phyloP scores from a whole-genome alignment of 2,888 invertebrate genomes.

The Eupithecia dodoneata region DNA sequence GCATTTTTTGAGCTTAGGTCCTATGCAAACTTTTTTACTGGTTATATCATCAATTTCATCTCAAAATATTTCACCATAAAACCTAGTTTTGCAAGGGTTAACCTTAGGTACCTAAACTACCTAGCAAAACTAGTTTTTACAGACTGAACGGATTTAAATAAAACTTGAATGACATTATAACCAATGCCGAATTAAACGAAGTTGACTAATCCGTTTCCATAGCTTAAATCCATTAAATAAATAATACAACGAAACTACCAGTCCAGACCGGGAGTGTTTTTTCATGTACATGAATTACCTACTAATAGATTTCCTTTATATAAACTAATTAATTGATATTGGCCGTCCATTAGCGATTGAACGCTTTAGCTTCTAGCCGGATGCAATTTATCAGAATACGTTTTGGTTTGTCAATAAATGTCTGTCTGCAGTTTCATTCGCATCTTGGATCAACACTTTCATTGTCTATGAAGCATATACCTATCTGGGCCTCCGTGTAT shows the following conservation, averaged over 20 bases:
- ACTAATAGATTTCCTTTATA: slow-evolving; percentile 38
- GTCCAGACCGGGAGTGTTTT: slow-evolving; percentile 58
- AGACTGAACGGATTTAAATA: not conserved
- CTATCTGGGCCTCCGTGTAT: not conserved
- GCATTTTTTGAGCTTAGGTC: not conserved
- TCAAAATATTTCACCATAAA: no score
- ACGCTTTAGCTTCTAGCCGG: slow-evolving; percentile 8
- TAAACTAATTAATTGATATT: slow-evolving; percentile 50
- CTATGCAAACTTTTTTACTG: no score
- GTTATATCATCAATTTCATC: no score
- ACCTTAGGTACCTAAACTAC: no score
- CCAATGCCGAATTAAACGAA: not conserved
- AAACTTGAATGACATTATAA: not conserved
- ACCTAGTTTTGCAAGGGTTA: no score
- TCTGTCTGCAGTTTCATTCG: not conserved
- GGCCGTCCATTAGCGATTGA: slow-evolving; percentile 29
- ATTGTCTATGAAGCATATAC: not conserved
- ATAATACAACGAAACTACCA: slow-evolving; percentile 29
- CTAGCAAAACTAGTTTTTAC: not conserved
- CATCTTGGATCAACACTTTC: not conserved
- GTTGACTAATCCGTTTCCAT: not conserved
- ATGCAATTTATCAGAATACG: slow-evolving; percentile 27
- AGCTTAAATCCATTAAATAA: not conserved
- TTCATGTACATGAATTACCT: slow-evolving; percentile 54
- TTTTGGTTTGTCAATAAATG: slow-evolving; percentile 3